These are phyloP conservation scores for Nomada ruficornis DNA, from an alignment of 2,888 invertebrate species.

Conservation along the genomic window DNA sequence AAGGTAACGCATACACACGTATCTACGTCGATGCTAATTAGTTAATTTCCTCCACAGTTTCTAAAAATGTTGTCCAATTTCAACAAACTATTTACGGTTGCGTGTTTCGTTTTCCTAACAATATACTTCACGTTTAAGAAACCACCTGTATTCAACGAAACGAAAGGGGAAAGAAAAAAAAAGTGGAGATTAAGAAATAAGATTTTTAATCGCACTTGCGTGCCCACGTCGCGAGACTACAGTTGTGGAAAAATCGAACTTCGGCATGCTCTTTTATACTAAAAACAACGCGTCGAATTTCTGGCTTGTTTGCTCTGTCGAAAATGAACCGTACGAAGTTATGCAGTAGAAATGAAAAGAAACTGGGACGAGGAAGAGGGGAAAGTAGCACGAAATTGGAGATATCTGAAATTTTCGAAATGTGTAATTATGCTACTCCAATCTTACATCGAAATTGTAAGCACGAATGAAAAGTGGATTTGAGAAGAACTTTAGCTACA, in stretches of 20 bases:
- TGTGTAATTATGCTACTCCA: not conserved
- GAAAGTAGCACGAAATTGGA: not conserved
- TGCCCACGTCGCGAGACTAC: conserved; percentile 8
- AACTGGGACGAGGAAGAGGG: not conserved
- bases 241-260: conserved; percentile 37
- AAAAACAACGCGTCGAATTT: conserved; percentile 20
- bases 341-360: not conserved
- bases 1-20: not conserved
- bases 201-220: conserved; percentile 58
- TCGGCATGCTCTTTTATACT: conserved; percentile 27
- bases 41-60: not conserved
- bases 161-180: conserved; percentile 1
- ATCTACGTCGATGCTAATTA: not conserved
- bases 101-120: conserved; percentile 15
- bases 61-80: conserved; percentile 6
- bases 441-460: not conserved
- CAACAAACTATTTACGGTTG: not conserved
- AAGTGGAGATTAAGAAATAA: not conserved
- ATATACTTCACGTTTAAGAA: conserved; percentile 30
- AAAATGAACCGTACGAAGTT: conserved; percentile 3
- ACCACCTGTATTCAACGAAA: conserved; percentile 18
- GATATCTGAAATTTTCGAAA: not conserved
- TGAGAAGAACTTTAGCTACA: not conserved
- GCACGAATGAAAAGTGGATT: not conserved
- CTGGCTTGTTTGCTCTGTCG: conserved; percentile 23